These are phyloP conservation scores for Drosophila eugracilis DNA, from an alignment of 1,140 invertebrate species.

Conservation along the genomic window DNA sequence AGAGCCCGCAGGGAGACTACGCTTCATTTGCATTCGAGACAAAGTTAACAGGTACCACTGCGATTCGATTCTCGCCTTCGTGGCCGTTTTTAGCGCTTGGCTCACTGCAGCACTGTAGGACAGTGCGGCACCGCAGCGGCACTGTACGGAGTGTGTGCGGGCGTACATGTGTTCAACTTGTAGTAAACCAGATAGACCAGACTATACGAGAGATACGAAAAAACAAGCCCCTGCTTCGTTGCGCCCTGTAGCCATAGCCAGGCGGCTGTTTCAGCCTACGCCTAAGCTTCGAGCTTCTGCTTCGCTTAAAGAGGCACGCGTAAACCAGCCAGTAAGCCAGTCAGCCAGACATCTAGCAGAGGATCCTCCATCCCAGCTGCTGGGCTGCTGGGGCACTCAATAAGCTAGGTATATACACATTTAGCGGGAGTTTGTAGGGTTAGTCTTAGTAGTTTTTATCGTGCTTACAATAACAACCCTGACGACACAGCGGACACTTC, in stretches of 20 bases:
- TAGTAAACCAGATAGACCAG: constrained; percentile 31
- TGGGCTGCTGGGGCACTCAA: constrained; percentile 27
- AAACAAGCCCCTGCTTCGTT: constrained; percentile 18
- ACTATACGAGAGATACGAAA: constrained; percentile 16
- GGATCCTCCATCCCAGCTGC: not conserved
- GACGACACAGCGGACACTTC: constrained; percentile 17
- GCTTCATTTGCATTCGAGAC: constrained; percentile 40
- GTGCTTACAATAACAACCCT: constrained; percentile 41
- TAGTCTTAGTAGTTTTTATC: constrained; percentile 53
- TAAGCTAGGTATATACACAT: constrained; percentile 40
- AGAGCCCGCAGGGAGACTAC: constrained; percentile 16
- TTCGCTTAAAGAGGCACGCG: constrained; percentile 4
- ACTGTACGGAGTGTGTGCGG: constrained; percentile 14
- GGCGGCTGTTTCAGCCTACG: not conserved
- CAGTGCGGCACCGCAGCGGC: constrained; percentile 5
- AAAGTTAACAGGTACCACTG: constrained; percentile 48
- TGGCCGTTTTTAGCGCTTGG: constrained; percentile 17
- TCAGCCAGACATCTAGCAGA: not conserved
- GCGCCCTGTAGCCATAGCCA: not conserved
- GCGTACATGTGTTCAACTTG: constrained; percentile 44
- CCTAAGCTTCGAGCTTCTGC: constrained; percentile 25
- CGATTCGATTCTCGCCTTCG: constrained; percentile 43
- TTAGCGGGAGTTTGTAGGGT: constrained; percentile 40
- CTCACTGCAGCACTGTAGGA: not conserved
- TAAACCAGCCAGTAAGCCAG: not conserved